These are phyloP conservation scores for Bellardia pandia DNA, from an alignment of 2,888 invertebrate species.

Conservation along the genomic window DNA sequence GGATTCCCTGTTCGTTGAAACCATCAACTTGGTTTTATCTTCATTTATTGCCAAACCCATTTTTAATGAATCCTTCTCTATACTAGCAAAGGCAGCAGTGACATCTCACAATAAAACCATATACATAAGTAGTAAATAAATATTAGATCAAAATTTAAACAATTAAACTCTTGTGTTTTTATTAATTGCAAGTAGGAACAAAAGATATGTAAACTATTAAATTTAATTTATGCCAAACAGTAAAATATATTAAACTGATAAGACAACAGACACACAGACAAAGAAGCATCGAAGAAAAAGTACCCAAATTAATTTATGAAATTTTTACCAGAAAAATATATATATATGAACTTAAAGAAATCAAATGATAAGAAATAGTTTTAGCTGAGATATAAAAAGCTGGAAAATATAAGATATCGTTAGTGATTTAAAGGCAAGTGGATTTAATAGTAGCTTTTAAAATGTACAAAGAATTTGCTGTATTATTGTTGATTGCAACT, in stretches of 20 bases:
- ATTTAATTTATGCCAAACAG: not conserved
- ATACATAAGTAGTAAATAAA: slow-evolving; percentile 5
- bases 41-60: too few relatives aligned
- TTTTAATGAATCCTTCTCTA: too few relatives aligned
- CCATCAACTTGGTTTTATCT: too few relatives aligned
- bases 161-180: slow-evolving; percentile 30
- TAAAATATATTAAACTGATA: slow-evolving; percentile 26
- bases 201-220: slow-evolving; percentile 9
- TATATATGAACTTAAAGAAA: not conserved
- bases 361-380: not conserved
- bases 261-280: not conserved
- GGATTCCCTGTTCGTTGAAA: too few relatives aligned
- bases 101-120: slow-evolving; percentile 1
- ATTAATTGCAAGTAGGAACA: not conserved
- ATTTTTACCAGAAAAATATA: not conserved
- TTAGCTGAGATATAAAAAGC: slow-evolving; percentile 26
- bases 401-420: not conserved
- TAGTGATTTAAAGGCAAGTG: not conserved
- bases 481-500: not conserved
- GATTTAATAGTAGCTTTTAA: not conserved
- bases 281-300: not conserved
- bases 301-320: not conserved
- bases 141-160: not conserved
- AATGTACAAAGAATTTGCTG: slow-evolving; percentile 21
- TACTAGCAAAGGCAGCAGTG: too few relatives aligned